Base-by-base conservation (phyloP, 2,113 vertebrate species). In the Apistogramma diplotaenia region DNA sequence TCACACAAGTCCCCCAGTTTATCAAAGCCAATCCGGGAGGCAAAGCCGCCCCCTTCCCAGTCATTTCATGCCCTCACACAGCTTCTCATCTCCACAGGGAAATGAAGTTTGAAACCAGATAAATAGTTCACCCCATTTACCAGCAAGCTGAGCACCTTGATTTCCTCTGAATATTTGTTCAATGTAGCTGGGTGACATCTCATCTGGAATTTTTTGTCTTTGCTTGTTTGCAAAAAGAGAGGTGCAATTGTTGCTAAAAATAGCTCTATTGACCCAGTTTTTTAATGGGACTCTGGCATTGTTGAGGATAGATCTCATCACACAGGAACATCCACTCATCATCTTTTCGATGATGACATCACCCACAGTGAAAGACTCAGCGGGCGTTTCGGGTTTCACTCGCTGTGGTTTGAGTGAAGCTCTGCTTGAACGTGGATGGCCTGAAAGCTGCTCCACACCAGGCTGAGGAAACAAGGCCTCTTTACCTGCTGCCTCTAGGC, bases 261-360 rank as follows among this genome's bases (percentile, higher is more conserved):
- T 95, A 95, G 86, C 89, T 91, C 73, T 79, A 86, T 82, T 93
- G 93, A 95, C 93, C 93, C 93, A 94, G 85, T 95, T 94, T 82
- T 79, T 77, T 85, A 87, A 87, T 62, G 84, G 89, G 82, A 92
- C 83, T 92, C 76, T 85, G 78, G 83, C 80, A 89, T 90, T 93
- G 88, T 94, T 87, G 75, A 76, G 71, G 78, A 74, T 76, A 86
- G 86, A 91, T 84, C 83, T 70, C 85, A 86, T 81, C 84, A 82
- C 82, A 85, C 10, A 70, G 57, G 86, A 74, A 76, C 55, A 79
- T 74, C 49, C 57, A 78, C 75, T 89, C 80, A 77, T 70, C 65
- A 9, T 77, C 40, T 88, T 77, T 75, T 84, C 74, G 62, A 27
- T 1, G 2, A 49, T 70, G 72, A 87, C 76, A 83, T 86, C 76